phyloP scores from a whole-genome alignment of 2,888 invertebrate species.

The Tenthredo livida region DNA sequence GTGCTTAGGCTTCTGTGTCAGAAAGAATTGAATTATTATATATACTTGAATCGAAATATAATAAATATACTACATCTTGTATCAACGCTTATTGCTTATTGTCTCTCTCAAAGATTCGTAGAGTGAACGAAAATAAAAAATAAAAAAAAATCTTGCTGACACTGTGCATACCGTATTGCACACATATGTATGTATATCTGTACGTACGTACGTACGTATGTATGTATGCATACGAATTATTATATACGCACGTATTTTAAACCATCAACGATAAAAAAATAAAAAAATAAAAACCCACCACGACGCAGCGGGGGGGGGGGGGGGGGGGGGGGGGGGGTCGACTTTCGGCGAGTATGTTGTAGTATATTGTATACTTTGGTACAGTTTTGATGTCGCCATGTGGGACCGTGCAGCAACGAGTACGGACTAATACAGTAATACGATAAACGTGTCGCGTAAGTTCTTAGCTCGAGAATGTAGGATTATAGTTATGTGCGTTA shows the following conservation, averaged over 20 bases:
- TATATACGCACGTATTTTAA: neutral
- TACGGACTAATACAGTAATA: neutral
- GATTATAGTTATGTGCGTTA: constrained; percentile 19
- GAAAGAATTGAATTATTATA: neutral
- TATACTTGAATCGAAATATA: neutral
- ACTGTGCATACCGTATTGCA: neutral
- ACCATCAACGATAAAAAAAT: constrained; percentile 12
- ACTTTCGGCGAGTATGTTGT: neutral
- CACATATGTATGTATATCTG: neutral
- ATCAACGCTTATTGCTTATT: neutral
- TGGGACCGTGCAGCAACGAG: neutral
- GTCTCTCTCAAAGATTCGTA: neutral
- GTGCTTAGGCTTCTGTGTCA: neutral
- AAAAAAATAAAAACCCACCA: neutral
- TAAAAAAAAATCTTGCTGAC: constrained; percentile 23
- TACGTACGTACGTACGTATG: too few relatives aligned
- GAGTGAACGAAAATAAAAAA: neutral
- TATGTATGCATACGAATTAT: neutral
- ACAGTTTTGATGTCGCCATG: constrained; percentile 19
- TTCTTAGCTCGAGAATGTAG: constrained; percentile 2
- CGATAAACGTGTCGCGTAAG: constrained; percentile 3
- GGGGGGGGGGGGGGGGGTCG: constrained; percentile 22
- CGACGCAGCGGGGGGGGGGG: constrained; percentile 18
- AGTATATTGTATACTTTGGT: neutral
- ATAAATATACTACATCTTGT: neutral